Evolutionary conservation across 2,113 vertebrate species (phyloP).

Genomic region (Corythoichthys haematopterus): DNA sequence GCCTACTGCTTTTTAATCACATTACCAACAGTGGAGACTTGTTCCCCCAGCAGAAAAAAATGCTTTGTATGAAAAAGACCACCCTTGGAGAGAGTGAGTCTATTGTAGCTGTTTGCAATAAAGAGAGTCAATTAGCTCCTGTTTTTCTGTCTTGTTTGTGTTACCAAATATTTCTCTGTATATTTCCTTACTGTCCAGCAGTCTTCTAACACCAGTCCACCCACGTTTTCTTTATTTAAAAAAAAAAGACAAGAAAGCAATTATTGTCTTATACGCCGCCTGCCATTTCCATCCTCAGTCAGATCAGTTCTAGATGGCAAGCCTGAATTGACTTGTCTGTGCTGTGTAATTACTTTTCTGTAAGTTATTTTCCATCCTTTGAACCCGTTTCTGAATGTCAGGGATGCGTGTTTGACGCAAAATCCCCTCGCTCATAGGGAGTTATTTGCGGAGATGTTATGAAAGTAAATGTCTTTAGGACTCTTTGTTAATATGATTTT

Average conservation of each 20-base stretch:
- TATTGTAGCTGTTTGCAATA: conserved; percentile 23
- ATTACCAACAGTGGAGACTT: conserved; percentile 14
- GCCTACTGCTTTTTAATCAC: conserved; percentile 21
- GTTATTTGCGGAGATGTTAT: not conserved
- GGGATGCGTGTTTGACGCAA: not conserved
- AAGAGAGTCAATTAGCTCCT: conserved; percentile 33
- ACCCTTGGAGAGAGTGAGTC: conserved; percentile 18
- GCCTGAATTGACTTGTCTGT: conserved; percentile 21
- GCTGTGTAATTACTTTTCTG: conserved; percentile 30
- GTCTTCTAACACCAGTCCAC: conserved; percentile 3
- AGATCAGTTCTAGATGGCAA: conserved; percentile 43
- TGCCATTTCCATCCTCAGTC: conserved; percentile 24
- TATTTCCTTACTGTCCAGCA: not conserved
- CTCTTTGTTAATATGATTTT: conserved; percentile 1
- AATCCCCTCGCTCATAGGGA: not conserved
- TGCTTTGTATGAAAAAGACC: conserved; percentile 18
- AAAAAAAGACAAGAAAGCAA: conserved; percentile 15
- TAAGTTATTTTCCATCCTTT: conserved; percentile 10
- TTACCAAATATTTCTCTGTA: conserved; percentile 5
- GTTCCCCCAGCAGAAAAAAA: conserved; percentile 4
- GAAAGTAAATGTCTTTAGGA: not conserved
- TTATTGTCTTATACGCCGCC: conserved; percentile 44
- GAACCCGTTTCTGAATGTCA: not conserved
- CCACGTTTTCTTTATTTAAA: conserved; percentile 12
- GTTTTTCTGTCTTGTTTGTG: not conserved